Conservation (phyloP, 2,888 invertebrate genomes). For the Dusona sp. region DNA sequence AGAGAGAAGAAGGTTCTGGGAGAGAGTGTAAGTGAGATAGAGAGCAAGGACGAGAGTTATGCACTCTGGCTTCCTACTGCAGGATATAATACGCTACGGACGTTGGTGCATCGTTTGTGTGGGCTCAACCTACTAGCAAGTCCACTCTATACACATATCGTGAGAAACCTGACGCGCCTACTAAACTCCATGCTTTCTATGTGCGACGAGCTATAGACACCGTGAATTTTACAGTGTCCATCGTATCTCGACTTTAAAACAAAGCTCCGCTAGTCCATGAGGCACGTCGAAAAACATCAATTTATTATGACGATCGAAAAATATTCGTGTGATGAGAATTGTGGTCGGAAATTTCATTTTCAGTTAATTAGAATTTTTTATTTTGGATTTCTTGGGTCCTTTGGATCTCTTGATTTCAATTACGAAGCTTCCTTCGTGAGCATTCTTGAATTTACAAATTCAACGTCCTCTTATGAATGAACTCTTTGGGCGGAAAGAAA, state of each 20-base stretch:
- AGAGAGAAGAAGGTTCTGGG: constrained; percentile 13
- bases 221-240: constrained; percentile 12
- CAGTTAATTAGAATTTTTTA: background rate
- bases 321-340: background rate
- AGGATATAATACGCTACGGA: constrained; percentile 68
- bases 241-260: background rate
- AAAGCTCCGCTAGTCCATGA: background rate
- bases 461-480: background rate
- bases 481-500: background rate
- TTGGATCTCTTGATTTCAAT: background rate
- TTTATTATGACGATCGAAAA: background rate
- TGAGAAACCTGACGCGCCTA: constrained; percentile 76
- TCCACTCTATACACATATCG: constrained; percentile 64
- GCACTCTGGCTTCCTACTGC: constrained; percentile 60
- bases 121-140: constrained; percentile 53
- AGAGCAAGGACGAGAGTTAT: constrained; percentile 56
- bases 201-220: background rate
- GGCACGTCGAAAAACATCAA: constrained; percentile 6
- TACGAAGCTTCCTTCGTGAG: background rate
- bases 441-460: background rate
- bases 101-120: constrained; percentile 45
- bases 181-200: constrained; percentile 72
- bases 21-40: constrained; percentile 56
- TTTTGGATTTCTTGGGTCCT: too few species aligned
- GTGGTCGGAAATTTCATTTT: background rate